Conservation (phyloP, 2,113 vertebrate species). For the Lasiurus borealis region DNA sequence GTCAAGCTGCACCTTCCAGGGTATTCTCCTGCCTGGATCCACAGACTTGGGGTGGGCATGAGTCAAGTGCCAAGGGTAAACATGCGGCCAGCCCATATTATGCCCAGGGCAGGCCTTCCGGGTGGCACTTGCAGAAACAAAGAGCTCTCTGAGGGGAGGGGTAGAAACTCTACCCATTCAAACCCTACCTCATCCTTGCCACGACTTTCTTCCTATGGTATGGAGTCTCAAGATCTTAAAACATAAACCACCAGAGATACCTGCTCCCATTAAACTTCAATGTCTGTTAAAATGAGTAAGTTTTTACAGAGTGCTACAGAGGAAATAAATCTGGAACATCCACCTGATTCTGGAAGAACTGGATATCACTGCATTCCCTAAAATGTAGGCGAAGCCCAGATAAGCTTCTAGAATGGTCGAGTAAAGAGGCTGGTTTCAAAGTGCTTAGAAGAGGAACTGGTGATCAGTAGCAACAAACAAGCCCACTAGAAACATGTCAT, state of each 20-base stretch:
- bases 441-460: not conserved
- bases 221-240: constrained; percentile 65
- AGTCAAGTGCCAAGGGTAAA: not conserved
- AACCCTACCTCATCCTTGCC: not conserved
- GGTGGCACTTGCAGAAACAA: not conserved
- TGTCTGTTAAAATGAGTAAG: constrained; percentile 76
- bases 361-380: not conserved
- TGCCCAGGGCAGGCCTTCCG: not conserved
- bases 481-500: not conserved
- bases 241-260: constrained; percentile 70
- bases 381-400: not conserved
- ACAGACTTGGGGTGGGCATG: not conserved
- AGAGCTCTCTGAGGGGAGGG: not conserved
- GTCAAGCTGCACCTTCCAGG: not conserved
- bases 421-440: not conserved
- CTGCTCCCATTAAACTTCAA: constrained; percentile 74
- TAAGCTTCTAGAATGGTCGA: not conserved
- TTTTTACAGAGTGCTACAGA: constrained; percentile 57
- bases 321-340: constrained; percentile 69
- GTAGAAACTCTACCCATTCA: not conserved
- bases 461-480: not conserved
- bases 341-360: constrained; percentile 51
- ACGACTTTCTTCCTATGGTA: not conserved
- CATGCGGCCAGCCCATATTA: not conserved
- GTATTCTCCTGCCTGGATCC: not conserved